phyloP scores from a whole-genome alignment of 1,140 invertebrate genomes.

The Brachionus plicatilis region DNA sequence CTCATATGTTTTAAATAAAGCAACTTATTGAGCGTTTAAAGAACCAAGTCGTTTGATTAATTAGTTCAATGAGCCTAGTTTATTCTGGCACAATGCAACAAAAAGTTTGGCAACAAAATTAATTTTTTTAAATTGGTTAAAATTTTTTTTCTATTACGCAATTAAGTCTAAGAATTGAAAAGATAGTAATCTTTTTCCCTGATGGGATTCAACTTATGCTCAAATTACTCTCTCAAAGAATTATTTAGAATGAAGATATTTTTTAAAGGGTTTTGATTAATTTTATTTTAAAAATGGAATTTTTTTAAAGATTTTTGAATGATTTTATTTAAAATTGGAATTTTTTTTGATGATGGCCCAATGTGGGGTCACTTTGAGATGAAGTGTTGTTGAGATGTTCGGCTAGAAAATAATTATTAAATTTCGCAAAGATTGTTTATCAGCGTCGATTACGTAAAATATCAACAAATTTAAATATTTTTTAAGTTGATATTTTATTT shows the following conservation, averaged over 20 bases:
- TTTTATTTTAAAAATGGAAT: not conserved
- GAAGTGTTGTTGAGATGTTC: not conserved
- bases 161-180: not conserved
- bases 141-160: not conserved
- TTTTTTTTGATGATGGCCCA: not conserved
- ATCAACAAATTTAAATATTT: constrained; percentile 3
- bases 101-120: not conserved
- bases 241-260: not conserved
- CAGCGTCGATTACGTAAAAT: not conserved
- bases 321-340: not conserved
- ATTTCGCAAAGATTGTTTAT: not conserved
- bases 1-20: not conserved
- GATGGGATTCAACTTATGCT: not conserved
- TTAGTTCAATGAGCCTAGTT: not conserved
- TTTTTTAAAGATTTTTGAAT: not conserved
- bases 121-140: not conserved
- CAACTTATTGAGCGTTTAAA: not conserved
- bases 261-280: not conserved
- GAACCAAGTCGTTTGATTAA: not conserved
- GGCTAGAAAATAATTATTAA: not conserved
- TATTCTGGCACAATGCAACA: not conserved
- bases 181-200: not conserved
- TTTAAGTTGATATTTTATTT: not conserved
- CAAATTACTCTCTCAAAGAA: not conserved
- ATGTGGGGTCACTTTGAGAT: not conserved